Percentiles rank a stretch among this genome's conserved stretches.
Evolutionary conservation across 2,888 invertebrate species (phyloP).

Genomic region (Scaptomyza reducta): DNA sequence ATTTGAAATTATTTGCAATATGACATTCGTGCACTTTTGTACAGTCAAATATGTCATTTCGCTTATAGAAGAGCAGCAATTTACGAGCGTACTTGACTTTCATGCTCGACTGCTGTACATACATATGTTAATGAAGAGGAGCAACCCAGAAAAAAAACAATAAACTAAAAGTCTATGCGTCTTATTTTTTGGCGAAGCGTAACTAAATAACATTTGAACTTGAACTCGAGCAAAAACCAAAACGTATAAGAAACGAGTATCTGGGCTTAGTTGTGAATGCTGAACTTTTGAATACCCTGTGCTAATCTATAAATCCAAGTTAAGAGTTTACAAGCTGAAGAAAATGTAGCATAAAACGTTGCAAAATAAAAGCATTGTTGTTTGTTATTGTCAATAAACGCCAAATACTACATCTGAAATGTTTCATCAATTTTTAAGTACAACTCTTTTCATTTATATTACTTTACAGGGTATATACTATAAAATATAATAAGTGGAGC

Average conservation of each 20-base stretch:
- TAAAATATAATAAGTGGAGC: constrained; percentile 7
- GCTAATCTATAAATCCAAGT: neutral
- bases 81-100: constrained; percentile 78
- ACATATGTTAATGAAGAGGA: constrained; percentile 48
- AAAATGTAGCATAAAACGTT: no score
- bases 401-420: neutral
- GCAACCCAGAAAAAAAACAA: constrained; percentile 25
- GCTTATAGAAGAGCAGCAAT: constrained; percentile 48
- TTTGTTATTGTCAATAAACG: no score
- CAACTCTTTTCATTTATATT: neutral
- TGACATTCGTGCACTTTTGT: constrained; percentile 68
- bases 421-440: neutral
- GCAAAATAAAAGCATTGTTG: no score
- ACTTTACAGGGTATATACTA: constrained; percentile 30
- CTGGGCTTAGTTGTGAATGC: neutral
- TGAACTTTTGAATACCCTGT: constrained; percentile 17
- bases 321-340: neutral
- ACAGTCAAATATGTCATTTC: constrained; percentile 18
- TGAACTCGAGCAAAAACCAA: constrained; percentile 55
- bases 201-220: constrained; percentile 65
- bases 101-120: constrained; percentile 67
- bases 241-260: constrained; percentile 20
- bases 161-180: constrained; percentile 40
- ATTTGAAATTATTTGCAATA: constrained; percentile 58
- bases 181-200: constrained; percentile 49